phyloP scores from a whole-genome alignment of 2,113 vertebrate species.

The Noctilio leporinus region DNA sequence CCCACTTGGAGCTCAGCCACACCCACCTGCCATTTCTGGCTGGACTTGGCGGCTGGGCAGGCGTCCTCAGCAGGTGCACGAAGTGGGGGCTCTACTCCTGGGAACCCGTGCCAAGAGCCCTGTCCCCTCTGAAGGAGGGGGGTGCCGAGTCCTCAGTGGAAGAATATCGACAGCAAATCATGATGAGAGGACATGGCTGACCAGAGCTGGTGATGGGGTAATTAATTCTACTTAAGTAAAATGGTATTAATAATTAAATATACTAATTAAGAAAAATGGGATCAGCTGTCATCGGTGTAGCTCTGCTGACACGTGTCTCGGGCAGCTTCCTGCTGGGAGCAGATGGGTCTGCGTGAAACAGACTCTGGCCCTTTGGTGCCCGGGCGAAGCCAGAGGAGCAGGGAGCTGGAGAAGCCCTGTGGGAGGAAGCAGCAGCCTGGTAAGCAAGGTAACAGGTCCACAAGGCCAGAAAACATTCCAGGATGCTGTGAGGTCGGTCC shows the following conservation, averaged over 20 bases:
- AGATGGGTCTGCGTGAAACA: background rate
- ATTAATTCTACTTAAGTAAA: conserved; percentile 57
- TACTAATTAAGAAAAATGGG: conserved; percentile 50
- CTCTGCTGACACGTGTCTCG: background rate
- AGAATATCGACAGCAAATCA: background rate
- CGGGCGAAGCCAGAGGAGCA: background rate
- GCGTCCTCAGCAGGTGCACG: background rate
- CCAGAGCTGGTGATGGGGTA: background rate
- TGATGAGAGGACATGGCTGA: background rate
- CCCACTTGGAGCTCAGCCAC: background rate
- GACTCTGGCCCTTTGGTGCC: background rate
- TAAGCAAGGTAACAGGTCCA: background rate
- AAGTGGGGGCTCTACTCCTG: background rate
- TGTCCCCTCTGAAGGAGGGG: background rate
- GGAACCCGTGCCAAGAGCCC: conserved; percentile 4
- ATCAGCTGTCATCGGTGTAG: background rate
- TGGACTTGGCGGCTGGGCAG: conserved; percentile 1
- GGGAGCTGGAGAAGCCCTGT: background rate
- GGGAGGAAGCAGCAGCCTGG: background rate
- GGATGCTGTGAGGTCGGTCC: fast-evolving
- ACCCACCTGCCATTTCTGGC: background rate
- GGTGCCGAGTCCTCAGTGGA: background rate
- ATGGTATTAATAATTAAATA: conserved; percentile 56
- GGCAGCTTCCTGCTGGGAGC: background rate
- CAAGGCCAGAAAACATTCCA: background rate